A percentile compares a stretch with the other conserved stretches of the same genome.
Evolutionary conservation across 2,797 vertebrate species (phyloP).

Genomic region (Tapera naevia): DNA sequence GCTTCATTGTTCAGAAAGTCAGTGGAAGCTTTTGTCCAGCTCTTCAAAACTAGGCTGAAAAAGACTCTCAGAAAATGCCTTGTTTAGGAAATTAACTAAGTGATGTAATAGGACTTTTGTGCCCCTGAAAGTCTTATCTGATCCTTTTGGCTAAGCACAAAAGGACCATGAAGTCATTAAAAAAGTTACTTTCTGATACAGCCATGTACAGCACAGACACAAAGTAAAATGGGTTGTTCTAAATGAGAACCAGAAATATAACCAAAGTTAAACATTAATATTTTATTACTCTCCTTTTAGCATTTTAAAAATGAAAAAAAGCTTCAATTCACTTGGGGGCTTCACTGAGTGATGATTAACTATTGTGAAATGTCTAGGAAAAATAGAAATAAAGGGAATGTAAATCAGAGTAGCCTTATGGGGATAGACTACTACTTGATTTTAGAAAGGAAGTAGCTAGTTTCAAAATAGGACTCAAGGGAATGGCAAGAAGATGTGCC

Average conservation of each 20-base stretch:
- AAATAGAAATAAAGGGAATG: not conserved
- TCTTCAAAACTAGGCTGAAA: not conserved
- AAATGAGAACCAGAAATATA: not conserved
- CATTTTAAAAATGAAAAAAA: not conserved
- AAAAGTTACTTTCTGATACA: not conserved
- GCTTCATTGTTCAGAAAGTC: not conserved
- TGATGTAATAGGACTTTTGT: not conserved
- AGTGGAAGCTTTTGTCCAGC: not conserved
- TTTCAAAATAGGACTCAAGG: too few relatives aligned
- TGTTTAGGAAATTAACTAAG: not conserved
- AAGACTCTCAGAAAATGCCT: not conserved
- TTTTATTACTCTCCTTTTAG: not conserved
- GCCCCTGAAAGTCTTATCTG: not conserved
- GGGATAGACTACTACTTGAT: not conserved
- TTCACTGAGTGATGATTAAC: not conserved
- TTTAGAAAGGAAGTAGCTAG: not conserved
- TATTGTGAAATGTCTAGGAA: not conserved
- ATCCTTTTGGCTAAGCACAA: not conserved
- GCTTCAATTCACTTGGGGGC: not conserved
- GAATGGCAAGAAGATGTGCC: too few relatives aligned
- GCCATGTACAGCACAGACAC: accelerated
- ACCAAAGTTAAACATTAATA: not conserved
- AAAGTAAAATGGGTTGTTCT: not conserved
- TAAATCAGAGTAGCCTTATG: not conserved
- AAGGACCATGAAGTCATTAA: not conserved